These are phyloP conservation scores for Recurvirostra avosetta DNA, from an alignment of 2,113 vertebrate genomes.

Conservation along the genomic window DNA sequence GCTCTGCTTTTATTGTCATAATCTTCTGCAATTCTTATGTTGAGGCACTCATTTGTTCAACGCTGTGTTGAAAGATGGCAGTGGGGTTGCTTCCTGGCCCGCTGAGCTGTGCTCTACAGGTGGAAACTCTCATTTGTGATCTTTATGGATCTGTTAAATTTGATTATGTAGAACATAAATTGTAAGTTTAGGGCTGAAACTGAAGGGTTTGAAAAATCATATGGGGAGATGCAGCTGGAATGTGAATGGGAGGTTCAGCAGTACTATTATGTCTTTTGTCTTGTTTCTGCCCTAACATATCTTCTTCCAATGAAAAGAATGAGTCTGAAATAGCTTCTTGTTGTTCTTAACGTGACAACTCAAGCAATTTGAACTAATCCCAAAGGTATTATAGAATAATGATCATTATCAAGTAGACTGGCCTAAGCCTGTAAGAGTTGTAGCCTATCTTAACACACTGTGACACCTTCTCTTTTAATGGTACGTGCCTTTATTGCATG, in stretches of 20 bases:
- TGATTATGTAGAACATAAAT: neutral
- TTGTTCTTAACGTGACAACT: neutral
- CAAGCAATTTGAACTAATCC: neutral
- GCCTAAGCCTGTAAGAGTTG: neutral
- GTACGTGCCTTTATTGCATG: neutral
- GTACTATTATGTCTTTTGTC: neutral
- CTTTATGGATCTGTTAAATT: neutral
- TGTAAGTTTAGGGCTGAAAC: neutral
- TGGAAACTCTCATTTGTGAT: neutral
- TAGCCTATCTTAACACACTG: neutral
- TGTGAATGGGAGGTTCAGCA: neutral
- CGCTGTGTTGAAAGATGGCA: neutral
- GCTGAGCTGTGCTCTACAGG: neutral
- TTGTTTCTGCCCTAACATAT: neutral
- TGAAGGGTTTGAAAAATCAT: neutral
- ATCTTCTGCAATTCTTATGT: fast-evolving
- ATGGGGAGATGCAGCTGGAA: neutral
- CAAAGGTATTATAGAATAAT: neutral
- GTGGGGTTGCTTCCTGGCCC: neutral
- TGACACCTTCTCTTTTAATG: neutral
- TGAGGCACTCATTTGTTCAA: neutral
- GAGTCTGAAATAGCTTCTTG: neutral
- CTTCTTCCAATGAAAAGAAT: neutral
- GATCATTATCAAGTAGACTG: neutral
- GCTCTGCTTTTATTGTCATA: neutral